phyloP scores from a whole-genome alignment of 2,113 vertebrate genomes.

The Microcebus jonahi region DNA sequence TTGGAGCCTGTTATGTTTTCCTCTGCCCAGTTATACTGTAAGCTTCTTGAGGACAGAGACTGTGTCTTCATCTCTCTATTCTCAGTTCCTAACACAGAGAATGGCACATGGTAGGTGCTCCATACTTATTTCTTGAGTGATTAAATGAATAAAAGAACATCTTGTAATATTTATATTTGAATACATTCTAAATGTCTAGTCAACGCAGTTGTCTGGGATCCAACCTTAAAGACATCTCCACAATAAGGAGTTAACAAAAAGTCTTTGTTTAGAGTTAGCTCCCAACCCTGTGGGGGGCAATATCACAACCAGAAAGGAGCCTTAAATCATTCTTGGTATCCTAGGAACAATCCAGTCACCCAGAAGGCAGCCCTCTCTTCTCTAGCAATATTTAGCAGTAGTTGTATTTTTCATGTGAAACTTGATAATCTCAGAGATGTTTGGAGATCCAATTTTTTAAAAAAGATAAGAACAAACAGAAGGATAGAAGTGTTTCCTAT shows the following conservation, averaged over 20 bases:
- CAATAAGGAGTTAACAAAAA: not conserved
- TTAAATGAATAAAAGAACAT: not conserved
- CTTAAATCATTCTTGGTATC: not conserved
- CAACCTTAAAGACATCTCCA: not conserved
- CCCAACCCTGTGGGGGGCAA: not conserved
- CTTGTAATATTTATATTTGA: not conserved
- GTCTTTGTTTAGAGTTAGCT: not conserved
- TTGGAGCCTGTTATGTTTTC: not conserved
- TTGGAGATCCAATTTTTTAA: not conserved
- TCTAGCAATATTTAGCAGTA: not conserved
- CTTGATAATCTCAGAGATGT: not conserved
- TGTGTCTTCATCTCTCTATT: not conserved
- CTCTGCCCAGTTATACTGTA: not conserved
- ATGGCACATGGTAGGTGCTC: not conserved
- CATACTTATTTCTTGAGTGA: not conserved
- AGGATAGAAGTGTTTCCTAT: not conserved
- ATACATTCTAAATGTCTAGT: not conserved
- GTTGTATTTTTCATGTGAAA: conserved; percentile 29
- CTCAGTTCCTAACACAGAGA: not conserved
- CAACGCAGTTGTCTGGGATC: not conserved
- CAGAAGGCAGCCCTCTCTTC: not conserved
- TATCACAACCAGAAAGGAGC: not conserved
- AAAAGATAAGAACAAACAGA: not conserved
- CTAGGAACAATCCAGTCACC: not conserved
- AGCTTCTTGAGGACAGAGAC: conserved; percentile 27